phyloP scores from a whole-genome alignment of 2,888 invertebrate genomes.

The Cecidostiba fungosa region DNA sequence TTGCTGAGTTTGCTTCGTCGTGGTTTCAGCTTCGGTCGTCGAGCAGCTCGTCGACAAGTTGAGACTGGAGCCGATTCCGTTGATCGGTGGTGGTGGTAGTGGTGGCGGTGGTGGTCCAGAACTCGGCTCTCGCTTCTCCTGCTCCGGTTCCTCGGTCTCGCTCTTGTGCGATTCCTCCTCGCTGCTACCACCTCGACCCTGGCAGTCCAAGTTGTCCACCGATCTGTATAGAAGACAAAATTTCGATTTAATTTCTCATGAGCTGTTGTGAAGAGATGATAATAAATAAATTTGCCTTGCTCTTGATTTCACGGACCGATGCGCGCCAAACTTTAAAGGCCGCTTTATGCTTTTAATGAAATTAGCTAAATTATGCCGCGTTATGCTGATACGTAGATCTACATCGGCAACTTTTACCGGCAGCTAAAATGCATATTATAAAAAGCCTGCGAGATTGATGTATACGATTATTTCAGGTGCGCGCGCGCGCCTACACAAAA shows the following conservation, averaged over 20 bases:
- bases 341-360: conserved; percentile 23
- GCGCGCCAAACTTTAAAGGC: conserved; percentile 26
- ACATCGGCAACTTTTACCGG: background rate
- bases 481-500: conserved; percentile 22
- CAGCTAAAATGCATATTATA: background rate
- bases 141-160: conserved; percentile 36
- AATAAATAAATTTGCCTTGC: conserved; percentile 62
- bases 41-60: conserved; percentile 21
- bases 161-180: conserved; percentile 50
- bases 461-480: background rate
- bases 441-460: background rate
- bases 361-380: conserved; percentile 18
- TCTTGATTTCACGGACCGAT: conserved; percentile 61
- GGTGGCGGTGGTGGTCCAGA: conserved; percentile 63
- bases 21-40: conserved; percentile 68
- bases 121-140: conserved; percentile 57
- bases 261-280: no score
- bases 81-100: conserved; percentile 80
- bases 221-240: conserved; percentile 70
- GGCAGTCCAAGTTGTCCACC: conserved; percentile 78
- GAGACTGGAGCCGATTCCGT: background rate
- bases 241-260: background rate
- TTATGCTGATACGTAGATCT: background rate
- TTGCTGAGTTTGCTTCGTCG: conserved; percentile 79
- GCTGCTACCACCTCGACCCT: conserved; percentile 65